Percentiles rank a stretch among this genome's conserved stretches.
These are phyloP conservation scores for Lithophane semibrunnea DNA, from an alignment of 2,888 invertebrate species.

Conservation along the genomic window DNA sequence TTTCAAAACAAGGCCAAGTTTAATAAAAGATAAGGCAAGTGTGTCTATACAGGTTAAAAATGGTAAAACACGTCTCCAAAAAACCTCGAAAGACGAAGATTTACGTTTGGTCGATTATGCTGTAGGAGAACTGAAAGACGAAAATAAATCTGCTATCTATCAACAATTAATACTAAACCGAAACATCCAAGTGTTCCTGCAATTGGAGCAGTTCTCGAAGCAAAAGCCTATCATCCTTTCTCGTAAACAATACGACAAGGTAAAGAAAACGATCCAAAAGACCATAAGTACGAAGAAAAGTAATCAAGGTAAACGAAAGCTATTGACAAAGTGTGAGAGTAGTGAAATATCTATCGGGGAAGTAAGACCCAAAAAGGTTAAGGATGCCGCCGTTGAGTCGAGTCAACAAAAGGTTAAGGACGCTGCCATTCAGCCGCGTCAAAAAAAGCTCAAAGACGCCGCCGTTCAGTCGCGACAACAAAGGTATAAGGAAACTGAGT, in stretches of 20 bases:
- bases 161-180: slow-evolving; percentile 74
- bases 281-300: slow-evolving; percentile 62
- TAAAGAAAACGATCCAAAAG: slow-evolving; percentile 78
- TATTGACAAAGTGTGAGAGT: neutral
- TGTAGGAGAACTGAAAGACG: neutral
- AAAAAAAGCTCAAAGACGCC: slow-evolving; percentile 8
- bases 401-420: slow-evolving; percentile 46
- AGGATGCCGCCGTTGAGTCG: neutral
- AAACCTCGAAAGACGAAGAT: neutral
- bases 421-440: slow-evolving; percentile 1
- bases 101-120: neutral
- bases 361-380: slow-evolving; percentile 67
- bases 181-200: slow-evolving; percentile 78
- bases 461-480: too few species aligned
- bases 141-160: slow-evolving; percentile 56
- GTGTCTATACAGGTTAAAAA: slow-evolving; percentile 30
- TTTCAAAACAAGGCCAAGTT: slow-evolving; percentile 10
- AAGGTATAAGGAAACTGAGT: too few species aligned
- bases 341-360: slow-evolving; percentile 73
- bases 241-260: slow-evolving; percentile 80
- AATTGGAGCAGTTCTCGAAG: slow-evolving; percentile 76
- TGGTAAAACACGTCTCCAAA: neutral
- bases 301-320: slow-evolving; percentile 55
- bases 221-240: slow-evolving; percentile 79
- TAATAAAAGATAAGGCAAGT: slow-evolving; percentile 9